Base-by-base conservation (phyloP, 2,888 invertebrate genomes). In the Morpho helenor region DNA sequence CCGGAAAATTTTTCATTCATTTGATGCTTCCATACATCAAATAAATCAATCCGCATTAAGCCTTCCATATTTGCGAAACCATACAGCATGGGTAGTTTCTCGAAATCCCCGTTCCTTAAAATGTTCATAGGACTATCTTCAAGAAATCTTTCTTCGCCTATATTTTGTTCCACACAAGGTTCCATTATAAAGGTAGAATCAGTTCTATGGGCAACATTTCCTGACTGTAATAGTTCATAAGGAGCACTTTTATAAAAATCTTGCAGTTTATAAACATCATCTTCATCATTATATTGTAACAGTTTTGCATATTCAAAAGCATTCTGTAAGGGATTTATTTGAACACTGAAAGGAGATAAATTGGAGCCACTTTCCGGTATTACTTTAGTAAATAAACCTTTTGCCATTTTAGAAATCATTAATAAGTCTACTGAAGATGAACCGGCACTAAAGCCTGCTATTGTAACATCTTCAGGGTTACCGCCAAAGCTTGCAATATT, bases 1-100 rank as follows among this genome's bases (percentile, higher is more conserved):
- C 81, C 75, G 0, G 78, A 72, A 70, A 84, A 85, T 0, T 75
- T 76, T 16, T 69, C 60, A 66, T 80, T 79, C 81, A 86, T 83
- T 56, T 47, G 49, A 41, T 59, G 56, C 50, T 66, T 75, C 75
- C 76, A 78, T 0, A 39, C 1, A 3, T 76, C 70, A 56, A 78
- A 81, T 2, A 65, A 31, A 2, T 49, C 41, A 0, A 76, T 42
- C n/a, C 76, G 67, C 1, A 77, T 6, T 2, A 68, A 57, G 5
- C 79, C 81, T 60, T 80, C 80, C 71, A 71, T 73, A 50, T 77
- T 65, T 49, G 71, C 58, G 65, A 75, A 73, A 22, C 80, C 81
- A 53, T 72, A 72, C 9, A 82, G 58, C 47, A 78, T 61, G 0
- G 82, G 82, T 3, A 78, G 49, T 63, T 77, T 77, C 16, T 62